Conservation (phyloP, 1,140 invertebrate species). For the Oppia nitens region DNA sequence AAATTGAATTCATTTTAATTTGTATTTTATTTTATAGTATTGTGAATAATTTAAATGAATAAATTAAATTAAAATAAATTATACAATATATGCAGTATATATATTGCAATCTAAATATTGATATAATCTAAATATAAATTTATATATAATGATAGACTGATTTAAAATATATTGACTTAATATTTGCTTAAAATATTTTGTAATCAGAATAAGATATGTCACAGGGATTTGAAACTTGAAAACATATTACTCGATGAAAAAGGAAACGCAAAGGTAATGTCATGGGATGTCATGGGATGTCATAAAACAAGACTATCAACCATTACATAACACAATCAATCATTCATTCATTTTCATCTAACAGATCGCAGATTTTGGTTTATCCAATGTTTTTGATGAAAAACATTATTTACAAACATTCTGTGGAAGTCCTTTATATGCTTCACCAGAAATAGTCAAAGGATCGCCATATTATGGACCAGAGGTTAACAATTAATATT, state of each 20-base stretch:
- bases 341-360: background rate
- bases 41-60: too few species aligned
- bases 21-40: too few species aligned
- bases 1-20: too few species aligned
- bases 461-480: constrained; percentile 95
- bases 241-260: constrained; percentile 92
- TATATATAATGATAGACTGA: background rate
- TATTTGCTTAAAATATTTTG: constrained; percentile 18
- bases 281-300: background rate
- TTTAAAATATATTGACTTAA: background rate
- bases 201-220: constrained; percentile 71
- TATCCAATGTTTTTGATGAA: constrained; percentile 94
- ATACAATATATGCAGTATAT: too few species aligned
- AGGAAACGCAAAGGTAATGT: constrained; percentile 74
- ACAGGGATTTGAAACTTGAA: constrained; percentile 95
- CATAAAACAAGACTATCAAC: background rate
- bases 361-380: constrained; percentile 93
- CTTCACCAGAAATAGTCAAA: constrained; percentile 96
- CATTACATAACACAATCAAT: background rate
- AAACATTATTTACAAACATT: constrained; percentile 68
- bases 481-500: constrained; percentile 46
- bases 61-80: too few species aligned
- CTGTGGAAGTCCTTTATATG: constrained; percentile 93
- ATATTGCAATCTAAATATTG: too few species aligned
- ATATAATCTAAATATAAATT: too few species aligned